A percentile compares a stretch with the other conserved stretches of the same genome.
These are phyloP conservation scores for Agapornis canus DNA, from an alignment of 2,797 vertebrate genomes.

Conservation along the genomic window DNA sequence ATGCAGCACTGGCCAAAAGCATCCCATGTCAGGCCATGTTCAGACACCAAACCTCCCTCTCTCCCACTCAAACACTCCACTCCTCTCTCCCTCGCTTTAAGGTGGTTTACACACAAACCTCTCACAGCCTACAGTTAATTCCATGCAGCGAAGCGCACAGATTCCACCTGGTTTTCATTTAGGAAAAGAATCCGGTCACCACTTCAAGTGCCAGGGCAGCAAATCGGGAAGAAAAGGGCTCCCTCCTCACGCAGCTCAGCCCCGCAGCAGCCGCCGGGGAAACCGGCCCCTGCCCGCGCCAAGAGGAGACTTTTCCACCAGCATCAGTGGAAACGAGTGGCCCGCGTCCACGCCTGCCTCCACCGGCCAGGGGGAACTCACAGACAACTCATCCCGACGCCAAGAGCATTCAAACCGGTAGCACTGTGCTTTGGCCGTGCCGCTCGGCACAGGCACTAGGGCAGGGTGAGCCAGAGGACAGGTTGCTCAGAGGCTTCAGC, in stretches of 20 bases:
- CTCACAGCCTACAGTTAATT: not conserved
- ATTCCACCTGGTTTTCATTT: not conserved
- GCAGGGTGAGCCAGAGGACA: conserved; percentile 65
- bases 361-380: not conserved
- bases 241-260: rapidly evolving
- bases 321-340: conserved; percentile 33
- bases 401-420: conserved; percentile 1
- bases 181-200: not conserved
- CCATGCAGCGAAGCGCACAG: not conserved
- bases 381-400: not conserved
- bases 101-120: not conserved
- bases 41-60: not conserved
- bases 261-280: not conserved
- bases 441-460: not conserved
- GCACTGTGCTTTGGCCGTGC: conserved; percentile 11
- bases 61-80: not conserved
- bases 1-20: not conserved
- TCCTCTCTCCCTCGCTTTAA: not conserved
- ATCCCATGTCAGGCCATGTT: not conserved
- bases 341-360: conserved; percentile 1
- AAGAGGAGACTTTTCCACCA: conserved; percentile 27
- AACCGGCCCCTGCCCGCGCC: not conserved
- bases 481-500: conserved; percentile 36
- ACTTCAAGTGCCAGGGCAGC: not conserved
- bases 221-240: not conserved